Evolutionary conservation across 2,797 vertebrate species (phyloP), one percentile per base, ranked within the genome.

Genomic region (Coreius guichenoti): DNA sequence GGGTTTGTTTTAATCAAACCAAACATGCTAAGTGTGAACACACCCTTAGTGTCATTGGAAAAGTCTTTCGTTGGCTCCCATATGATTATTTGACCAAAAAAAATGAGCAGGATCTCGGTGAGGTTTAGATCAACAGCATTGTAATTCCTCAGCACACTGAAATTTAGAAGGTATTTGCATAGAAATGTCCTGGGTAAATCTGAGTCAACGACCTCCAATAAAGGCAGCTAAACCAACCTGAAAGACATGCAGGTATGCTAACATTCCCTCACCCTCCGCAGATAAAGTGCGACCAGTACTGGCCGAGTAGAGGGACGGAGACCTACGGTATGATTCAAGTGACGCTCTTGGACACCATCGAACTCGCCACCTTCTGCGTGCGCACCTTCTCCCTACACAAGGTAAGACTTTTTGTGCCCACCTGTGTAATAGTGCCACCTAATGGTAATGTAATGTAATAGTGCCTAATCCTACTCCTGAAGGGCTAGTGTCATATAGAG

Each of bases 201-300:
- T 0, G 17, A 56, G 65, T 68, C 17, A 45, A 4, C 0, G 6
- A 23, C 61, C 23, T 31, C 21, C 14, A 36, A 39, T 39, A 54
- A 43, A 36, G 39, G 16, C 21, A 36, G 43, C 45, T 16, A 63
- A 63, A 61, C 29, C 29, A 36, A 29, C 26, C 29, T 63, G 14
- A 67, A 33, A 47, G 26, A 49, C 2, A 3, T 45, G 39, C 8
- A 58, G 61, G 11, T 68, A 45, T 26, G 8, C 51, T 74, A 36
- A 47, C 29, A 36, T 77, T 65, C 19, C 14, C 26, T 86, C 43
- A 23, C 12, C 2, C 63, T 77, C 33, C 49, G 11, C 93, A 99
- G 98, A 95, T 99, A 26, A 99, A 99, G 61, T 99, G 98, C 91
- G 98, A 99, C 92, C 98, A 99, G 92, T 99, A 99, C 90, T 99